Conservation (phyloP, 23 tunicate genomes). For the Aplidium turbinatum region DNA sequence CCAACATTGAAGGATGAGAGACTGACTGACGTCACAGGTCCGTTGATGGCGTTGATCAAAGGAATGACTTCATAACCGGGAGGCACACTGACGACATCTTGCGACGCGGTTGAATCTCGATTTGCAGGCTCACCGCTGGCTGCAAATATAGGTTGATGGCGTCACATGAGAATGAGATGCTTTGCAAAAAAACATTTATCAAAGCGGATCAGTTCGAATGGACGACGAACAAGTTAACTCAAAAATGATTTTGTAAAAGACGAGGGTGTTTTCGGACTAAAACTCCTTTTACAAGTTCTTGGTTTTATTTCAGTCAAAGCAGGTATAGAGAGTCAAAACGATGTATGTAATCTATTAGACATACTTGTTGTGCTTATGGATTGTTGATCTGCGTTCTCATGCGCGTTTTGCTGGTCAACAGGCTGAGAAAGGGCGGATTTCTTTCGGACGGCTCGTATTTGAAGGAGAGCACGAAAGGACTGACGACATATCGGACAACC, state of each 20-base stretch:
- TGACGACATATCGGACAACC: constrained; percentile 98
- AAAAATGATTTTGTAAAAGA: too few species aligned
- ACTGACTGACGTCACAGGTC: constrained; percentile 47
- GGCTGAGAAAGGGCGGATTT: constrained; percentile 9
- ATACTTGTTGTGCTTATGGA: constrained; percentile 22
- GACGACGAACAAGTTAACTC: too few species aligned
- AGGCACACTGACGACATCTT: constrained; percentile 56
- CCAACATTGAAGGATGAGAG: constrained; percentile 9
- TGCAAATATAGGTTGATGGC: background rate
- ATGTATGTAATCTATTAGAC: too few species aligned
- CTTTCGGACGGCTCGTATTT: constrained; percentile 85
- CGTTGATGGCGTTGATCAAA: constrained; percentile 77
- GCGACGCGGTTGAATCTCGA: too few species aligned
- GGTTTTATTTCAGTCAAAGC: too few species aligned
- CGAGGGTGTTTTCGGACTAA: too few species aligned
- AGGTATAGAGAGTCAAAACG: too few species aligned
- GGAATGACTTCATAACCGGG: constrained; percentile 87
- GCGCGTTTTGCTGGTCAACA: too few species aligned
- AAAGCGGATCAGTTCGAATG: background rate
- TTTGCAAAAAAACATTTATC: too few species aligned
- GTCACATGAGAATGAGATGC: background rate
- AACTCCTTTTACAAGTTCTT: background rate
- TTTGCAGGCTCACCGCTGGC: too few species aligned
- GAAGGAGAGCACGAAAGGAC: constrained; percentile 86
- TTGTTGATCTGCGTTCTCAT: too few species aligned